A percentile compares a stretch with the other conserved stretches of the same genome.
phyloP scores from a whole-genome alignment of 2,888 invertebrate species.

The Drosophila prolongata region DNA sequence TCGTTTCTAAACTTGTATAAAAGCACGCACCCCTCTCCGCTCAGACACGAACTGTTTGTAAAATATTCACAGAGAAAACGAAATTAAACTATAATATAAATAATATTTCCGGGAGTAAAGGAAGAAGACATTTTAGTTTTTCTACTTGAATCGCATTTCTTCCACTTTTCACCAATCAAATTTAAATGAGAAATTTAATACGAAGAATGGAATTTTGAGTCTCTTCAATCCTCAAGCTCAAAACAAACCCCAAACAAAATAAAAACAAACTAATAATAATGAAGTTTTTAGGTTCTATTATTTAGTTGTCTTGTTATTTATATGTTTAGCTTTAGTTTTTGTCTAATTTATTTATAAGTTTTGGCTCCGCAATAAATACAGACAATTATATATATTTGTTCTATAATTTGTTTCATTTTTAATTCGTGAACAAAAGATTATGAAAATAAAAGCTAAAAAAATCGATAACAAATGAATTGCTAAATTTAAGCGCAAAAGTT shows the following conservation, averaged over 20 bases:
- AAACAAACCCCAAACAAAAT: slow-evolving; percentile 16
- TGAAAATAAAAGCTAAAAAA: slow-evolving; percentile 22
- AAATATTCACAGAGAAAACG: slow-evolving; percentile 29
- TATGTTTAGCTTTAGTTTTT: slow-evolving; percentile 47
- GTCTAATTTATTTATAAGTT: slow-evolving; percentile 56
- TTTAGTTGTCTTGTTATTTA: slow-evolving; percentile 69
- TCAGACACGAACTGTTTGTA: slow-evolving; percentile 44
- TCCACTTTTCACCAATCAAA: slow-evolving; percentile 65
- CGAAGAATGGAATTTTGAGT: slow-evolving; percentile 32
- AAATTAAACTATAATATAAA: slow-evolving; percentile 29
- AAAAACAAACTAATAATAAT: slow-evolving; percentile 5
- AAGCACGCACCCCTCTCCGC: slow-evolving; percentile 37
- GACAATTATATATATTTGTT: slow-evolving; percentile 46
- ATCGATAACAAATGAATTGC: slow-evolving; percentile 22
- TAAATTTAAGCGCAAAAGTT: slow-evolving; percentile 77
- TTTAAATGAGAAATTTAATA: slow-evolving; percentile 9
- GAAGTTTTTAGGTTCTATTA: slow-evolving; percentile 57
- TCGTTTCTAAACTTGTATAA: slow-evolving; percentile 49
- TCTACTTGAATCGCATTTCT: slow-evolving; percentile 80
- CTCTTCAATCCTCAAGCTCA: slow-evolving; percentile 43
- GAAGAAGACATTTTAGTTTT: slow-evolving; percentile 58
- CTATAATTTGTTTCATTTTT: slow-evolving; percentile 35
- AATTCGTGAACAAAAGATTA: background rate
- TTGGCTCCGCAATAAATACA: slow-evolving; percentile 60
- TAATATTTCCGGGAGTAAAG: slow-evolving; percentile 17